Evolutionary conservation across 2,113 vertebrate genomes (phyloP).

Genomic region (Chamaea fasciata): DNA sequence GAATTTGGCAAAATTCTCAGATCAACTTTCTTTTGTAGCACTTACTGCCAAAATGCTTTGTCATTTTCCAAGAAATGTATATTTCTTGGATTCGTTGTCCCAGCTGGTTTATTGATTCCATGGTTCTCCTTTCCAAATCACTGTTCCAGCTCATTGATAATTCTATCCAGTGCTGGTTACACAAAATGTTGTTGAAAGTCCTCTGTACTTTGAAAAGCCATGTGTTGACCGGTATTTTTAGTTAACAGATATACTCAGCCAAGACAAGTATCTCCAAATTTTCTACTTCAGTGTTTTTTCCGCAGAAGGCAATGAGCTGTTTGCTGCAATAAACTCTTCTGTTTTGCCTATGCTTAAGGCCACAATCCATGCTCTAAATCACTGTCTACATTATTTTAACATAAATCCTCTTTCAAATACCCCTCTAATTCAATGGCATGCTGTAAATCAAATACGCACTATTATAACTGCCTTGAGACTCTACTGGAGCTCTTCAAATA

Average conservation of each 20-base stretch:
- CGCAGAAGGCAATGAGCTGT: constrained; percentile 58
- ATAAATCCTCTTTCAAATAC: constrained; percentile 59
- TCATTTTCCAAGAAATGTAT: constrained; percentile 67
- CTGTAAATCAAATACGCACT: constrained; percentile 57
- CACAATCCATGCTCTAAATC: constrained; percentile 65
- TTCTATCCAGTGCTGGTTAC: constrained; percentile 23
- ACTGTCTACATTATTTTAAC: constrained; percentile 57
- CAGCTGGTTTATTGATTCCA: constrained; percentile 54
- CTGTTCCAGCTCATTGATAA: constrained; percentile 57
- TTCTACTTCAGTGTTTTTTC: constrained; percentile 44
- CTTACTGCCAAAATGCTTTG: constrained; percentile 52
- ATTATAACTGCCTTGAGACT: constrained; percentile 48
- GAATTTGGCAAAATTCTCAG: constrained; percentile 9
- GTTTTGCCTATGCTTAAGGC: constrained; percentile 61
- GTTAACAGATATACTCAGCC: constrained; percentile 43
- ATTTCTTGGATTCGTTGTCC: constrained; percentile 44
- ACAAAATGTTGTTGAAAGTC: constrained; percentile 35
- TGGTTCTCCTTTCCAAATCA: constrained; percentile 46
- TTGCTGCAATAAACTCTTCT: constrained; percentile 57
- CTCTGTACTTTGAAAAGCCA: constrained; percentile 55
- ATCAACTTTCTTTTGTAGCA: constrained; percentile 7
- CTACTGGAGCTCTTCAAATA: constrained; percentile 45
- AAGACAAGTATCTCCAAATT: constrained; percentile 48
- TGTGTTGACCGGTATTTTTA: constrained; percentile 59
- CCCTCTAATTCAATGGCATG: constrained; percentile 48